These are phyloP conservation scores for Cuculus canorus DNA, from an alignment of 2,797 vertebrate genomes.

Conservation along the genomic window DNA sequence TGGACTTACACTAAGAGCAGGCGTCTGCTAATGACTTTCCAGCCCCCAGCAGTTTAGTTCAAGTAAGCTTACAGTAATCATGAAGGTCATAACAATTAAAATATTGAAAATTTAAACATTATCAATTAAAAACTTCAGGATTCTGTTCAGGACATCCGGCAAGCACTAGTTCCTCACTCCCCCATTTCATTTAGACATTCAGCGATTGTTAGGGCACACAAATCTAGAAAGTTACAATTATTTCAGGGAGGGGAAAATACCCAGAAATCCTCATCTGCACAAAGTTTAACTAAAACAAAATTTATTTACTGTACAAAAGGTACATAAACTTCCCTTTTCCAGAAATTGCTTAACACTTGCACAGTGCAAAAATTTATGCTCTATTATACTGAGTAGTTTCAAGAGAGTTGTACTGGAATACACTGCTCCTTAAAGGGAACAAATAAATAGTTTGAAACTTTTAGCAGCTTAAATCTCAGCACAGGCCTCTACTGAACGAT, in stretches of 20 bases:
- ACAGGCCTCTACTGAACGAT: background rate
- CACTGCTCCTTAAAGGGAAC: background rate
- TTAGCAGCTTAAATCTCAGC: background rate
- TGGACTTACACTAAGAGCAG: background rate
- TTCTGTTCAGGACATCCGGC: background rate
- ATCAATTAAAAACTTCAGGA: background rate
- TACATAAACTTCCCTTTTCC: background rate
- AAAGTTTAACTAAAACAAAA: background rate
- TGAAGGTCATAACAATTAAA: background rate
- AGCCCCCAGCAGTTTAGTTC: background rate
- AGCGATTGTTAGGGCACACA: background rate
- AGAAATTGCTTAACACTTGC: background rate
- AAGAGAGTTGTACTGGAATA: background rate
- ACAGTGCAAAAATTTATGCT: background rate
- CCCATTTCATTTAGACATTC: background rate
- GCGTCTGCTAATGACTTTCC: background rate
- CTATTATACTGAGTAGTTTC: background rate
- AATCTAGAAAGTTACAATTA: background rate
- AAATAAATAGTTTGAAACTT: background rate
- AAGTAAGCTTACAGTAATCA: background rate
- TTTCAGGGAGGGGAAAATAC: background rate
- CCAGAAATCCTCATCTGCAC: background rate
- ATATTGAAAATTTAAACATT: background rate
- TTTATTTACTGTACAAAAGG: background rate
- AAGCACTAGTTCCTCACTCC: background rate